Evolutionary conservation across 2,888 invertebrate species (phyloP), one percentile per base, ranked within the genome.

Genomic region (Nephrotoma guestfalica): DNA sequence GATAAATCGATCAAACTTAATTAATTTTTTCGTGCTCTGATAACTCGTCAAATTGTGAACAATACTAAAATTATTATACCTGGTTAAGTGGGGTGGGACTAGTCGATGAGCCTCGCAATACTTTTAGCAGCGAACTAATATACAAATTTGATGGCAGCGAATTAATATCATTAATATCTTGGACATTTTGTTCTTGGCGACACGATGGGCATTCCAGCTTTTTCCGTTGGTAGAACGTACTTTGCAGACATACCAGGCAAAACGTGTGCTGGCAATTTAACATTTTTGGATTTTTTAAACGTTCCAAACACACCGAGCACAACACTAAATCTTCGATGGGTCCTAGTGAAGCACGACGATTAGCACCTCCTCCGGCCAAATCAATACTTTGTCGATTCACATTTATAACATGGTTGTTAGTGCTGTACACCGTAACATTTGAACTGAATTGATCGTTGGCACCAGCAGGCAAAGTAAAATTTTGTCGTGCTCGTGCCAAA

Each of bases 81-180:
- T 84, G 84, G 41, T 41, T 42, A 41, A 84, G 42, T 41, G 84
- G 41, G 9, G 41, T 84, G 7, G 84, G 84, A 42, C 84, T 84
- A 41, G 84, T 84, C 15, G 84, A 41, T 15, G 84, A 41, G n/a
- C 84, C 84, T 13, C 92, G 92, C 13, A 94, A 90, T 84, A 94
- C 90, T 86, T 92, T 90, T 1, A 95, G 91, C 57, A 95, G 90
- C 0, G 94, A 94, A 88, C 94, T 93, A 85, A 95, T 93, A 89
- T 95, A 95, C 83, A 94, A 90, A 89, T 95, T 95, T 7, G 93
- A 93, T n/a, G 94, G 95, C n/a, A 95, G 90, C 85, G 93, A 93
- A 86, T 92, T 92, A 0, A 92, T 89, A 1, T 93, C 93, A 0
- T 92, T 92, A 3, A 92, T 90, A 88, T 93, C 91, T 41, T 91